phyloP scores from a whole-genome alignment of 2,113 vertebrate species.

The Pomatorhinus ruficollis region DNA sequence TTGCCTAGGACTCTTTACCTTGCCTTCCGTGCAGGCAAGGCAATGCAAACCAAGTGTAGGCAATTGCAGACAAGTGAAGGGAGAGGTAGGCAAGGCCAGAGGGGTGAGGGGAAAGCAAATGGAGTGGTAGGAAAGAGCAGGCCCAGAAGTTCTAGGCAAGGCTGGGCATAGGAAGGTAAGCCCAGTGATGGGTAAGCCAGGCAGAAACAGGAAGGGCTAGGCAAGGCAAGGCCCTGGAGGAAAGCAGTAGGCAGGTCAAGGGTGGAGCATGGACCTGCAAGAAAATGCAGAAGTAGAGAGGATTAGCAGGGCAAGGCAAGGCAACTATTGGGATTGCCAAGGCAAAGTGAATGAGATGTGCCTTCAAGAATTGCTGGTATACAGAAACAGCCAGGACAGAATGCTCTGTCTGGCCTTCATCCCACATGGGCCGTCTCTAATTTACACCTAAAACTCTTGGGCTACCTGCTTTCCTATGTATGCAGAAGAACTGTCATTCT shows the following conservation, averaged over 20 bases:
- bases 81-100: not conserved
- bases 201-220: not conserved
- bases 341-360: not conserved
- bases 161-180: not conserved
- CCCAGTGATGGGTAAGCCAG: not conserved
- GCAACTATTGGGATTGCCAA: not conserved
- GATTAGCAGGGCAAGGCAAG: not conserved
- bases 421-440: not conserved
- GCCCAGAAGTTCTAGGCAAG: not conserved
- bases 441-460: not conserved
- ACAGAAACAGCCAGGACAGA: not conserved
- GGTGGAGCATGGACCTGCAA: not conserved
- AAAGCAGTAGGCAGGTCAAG: not conserved
- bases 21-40: not conserved
- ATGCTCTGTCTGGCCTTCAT: not conserved
- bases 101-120: not conserved
- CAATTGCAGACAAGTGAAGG: not conserved
- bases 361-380: not conserved
- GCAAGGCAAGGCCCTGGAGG: not conserved
- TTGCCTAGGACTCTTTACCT: not conserved
- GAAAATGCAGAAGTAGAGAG: not conserved
- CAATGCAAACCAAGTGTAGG: not conserved
- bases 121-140: not conserved
- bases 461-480: not conserved
- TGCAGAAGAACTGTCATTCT: not conserved